Evolutionary conservation across 2,113 vertebrate species (phyloP).

Genomic region (Chinchilla lanigera): DNA sequence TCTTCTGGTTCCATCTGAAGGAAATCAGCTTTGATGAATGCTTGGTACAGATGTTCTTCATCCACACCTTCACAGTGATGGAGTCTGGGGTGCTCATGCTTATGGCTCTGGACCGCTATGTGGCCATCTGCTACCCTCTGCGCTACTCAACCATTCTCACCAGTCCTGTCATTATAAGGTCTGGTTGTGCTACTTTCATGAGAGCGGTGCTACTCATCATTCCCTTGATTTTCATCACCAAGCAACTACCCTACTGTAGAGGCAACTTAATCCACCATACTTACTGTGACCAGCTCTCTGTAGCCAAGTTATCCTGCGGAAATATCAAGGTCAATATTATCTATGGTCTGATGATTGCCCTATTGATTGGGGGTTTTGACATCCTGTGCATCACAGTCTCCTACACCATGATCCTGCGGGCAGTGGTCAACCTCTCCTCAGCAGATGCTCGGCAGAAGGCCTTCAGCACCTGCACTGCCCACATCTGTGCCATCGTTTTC

Average conservation of each 20-base stretch:
- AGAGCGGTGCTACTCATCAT: not conserved
- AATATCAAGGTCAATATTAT: constrained; percentile 49
- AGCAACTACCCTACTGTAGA: constrained; percentile 41
- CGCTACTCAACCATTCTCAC: constrained; percentile 52
- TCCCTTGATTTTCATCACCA: constrained; percentile 47
- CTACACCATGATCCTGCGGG: constrained; percentile 46
- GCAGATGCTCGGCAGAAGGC: constrained; percentile 54
- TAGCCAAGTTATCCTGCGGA: constrained; percentile 64
- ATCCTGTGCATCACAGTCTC: not conserved
- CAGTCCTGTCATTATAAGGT: constrained; percentile 17
- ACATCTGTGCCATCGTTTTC: constrained; percentile 22
- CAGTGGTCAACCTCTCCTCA: not conserved
- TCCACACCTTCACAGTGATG: not conserved
- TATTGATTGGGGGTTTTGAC: constrained; percentile 24
- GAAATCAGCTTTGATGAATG: constrained; percentile 56
- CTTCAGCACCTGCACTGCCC: constrained; percentile 67
- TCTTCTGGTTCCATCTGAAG: constrained; percentile 36
- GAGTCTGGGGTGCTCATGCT: not conserved
- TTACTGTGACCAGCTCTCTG: constrained; percentile 39
- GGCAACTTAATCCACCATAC: constrained; percentile 46
- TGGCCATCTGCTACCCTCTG: constrained; percentile 22
- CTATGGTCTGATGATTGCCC: constrained; percentile 38
- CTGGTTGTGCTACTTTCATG: not conserved
- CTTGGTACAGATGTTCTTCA: constrained; percentile 53
- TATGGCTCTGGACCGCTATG: not conserved